Evolutionary conservation across 2,797 vertebrate species (phyloP).

Genomic region (Channallabes apus): DNA sequence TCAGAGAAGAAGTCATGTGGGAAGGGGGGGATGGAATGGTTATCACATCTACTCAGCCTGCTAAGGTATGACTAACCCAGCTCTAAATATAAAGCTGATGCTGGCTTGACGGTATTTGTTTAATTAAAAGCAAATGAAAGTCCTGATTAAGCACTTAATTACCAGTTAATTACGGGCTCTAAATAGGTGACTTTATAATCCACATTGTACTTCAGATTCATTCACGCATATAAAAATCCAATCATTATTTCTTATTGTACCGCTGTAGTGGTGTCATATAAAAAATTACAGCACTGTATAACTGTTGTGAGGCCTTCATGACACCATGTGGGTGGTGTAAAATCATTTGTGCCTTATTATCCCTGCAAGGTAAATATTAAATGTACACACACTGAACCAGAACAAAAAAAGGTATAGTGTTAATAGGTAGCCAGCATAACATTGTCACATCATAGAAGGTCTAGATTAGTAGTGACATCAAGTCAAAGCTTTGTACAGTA

Average conservation of each 20-base stretch:
- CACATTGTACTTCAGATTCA: conserved; percentile 22
- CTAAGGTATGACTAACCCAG: conserved; percentile 3
- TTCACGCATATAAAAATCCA: conserved; percentile 27
- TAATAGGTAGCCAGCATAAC: background rate
- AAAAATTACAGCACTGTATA: conserved; percentile 12
- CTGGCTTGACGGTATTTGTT: conserved; percentile 34
- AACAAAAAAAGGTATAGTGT: background rate
- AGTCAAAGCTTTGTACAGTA: background rate
- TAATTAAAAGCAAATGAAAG: conserved; percentile 35
- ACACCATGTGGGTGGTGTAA: conserved; percentile 13
- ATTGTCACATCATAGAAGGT: background rate
- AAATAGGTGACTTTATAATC: conserved; percentile 32
- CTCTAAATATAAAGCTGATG: conserved; percentile 21
- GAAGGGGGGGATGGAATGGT: background rate
- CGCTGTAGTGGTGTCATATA: conserved; percentile 12
- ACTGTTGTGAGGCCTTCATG: conserved; percentile 11
- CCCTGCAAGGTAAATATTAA: conserved; percentile 8
- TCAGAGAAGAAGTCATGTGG: conserved; percentile 56
- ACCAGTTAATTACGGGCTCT: conserved; percentile 40
- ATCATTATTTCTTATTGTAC: conserved; percentile 37
- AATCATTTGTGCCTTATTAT: conserved; percentile 3
- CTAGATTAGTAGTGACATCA: background rate
- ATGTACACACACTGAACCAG: background rate
- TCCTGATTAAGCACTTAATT: conserved; percentile 44
- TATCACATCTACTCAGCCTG: conserved; percentile 6